A percentile compares a stretch with the other conserved stretches of the same genome.
These are phyloP conservation scores for Loxodonta africana DNA, from an alignment of 2,113 vertebrate species.

Conservation along the genomic window DNA sequence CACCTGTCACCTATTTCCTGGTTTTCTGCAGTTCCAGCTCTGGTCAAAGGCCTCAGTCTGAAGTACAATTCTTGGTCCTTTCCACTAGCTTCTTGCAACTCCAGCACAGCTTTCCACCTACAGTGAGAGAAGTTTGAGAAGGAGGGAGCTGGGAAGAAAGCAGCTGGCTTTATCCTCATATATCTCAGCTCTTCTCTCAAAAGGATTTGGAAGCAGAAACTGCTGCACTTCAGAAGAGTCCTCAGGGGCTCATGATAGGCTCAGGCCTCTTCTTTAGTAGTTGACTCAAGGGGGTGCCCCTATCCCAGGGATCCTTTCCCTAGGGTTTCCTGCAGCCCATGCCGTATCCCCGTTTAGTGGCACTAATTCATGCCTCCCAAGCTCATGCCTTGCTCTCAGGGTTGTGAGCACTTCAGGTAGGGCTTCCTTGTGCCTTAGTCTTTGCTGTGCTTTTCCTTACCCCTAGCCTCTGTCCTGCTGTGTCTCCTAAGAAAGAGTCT, in stretches of 20 bases:
- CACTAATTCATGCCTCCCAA: neutral
- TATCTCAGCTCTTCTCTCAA: neutral
- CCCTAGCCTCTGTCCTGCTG: neutral
- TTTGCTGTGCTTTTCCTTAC: neutral
- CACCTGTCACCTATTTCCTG: neutral
- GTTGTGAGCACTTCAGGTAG: neutral
- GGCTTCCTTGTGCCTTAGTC: neutral
- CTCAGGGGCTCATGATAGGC: neutral
- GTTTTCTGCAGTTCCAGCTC: neutral
- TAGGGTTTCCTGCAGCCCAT: neutral
- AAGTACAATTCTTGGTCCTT: neutral
- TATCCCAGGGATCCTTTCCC: neutral
- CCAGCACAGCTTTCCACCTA: neutral
- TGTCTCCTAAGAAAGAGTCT: neutral
- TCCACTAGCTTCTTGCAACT: neutral
- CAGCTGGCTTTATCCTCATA: conserved; percentile 26
- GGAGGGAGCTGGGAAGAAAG: neutral
- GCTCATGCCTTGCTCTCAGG: neutral
- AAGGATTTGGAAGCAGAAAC: neutral
- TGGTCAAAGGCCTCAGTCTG: neutral
- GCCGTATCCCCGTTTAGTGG: neutral
- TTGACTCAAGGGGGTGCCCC: neutral
- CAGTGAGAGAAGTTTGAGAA: neutral
- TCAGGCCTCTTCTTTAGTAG: neutral
- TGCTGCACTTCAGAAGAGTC: neutral